phyloP scores from a whole-genome alignment of 2,113 vertebrate species.

The Seriola aureovittata region DNA sequence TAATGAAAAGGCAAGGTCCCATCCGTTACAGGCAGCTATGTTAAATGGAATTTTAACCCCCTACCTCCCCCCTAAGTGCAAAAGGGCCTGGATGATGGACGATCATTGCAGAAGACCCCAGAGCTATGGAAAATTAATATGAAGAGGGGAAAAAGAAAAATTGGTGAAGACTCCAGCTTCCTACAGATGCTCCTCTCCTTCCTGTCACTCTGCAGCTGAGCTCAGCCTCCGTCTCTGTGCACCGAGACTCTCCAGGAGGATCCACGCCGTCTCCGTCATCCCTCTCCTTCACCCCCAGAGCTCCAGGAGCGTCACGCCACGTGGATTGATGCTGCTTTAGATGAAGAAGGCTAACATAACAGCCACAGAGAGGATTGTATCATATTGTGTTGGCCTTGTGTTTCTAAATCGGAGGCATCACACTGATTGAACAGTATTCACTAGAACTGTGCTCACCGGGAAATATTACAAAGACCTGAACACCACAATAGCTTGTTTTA shows the following conservation, averaged over 20 bases:
- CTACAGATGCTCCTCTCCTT: constrained; percentile 26
- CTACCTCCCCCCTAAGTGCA: constrained; percentile 34
- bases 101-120: constrained; percentile 50
- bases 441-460: background rate
- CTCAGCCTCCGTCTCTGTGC: background rate
- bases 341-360: constrained; percentile 6
- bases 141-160: constrained; percentile 34
- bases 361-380: background rate
- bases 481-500: background rate
- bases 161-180: constrained; percentile 23
- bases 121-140: constrained; percentile 72
- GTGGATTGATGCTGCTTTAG: constrained; percentile 7
- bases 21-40: constrained; percentile 71
- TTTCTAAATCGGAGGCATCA: background rate
- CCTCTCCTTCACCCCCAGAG: background rate
- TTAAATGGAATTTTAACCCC: constrained; percentile 79
- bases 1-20: constrained; percentile 82
- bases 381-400: background rate
- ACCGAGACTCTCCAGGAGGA: background rate
- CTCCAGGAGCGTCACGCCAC: background rate
- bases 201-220: constrained; percentile 10
- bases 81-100: constrained; percentile 67
- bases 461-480: background rate
- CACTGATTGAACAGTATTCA: background rate
- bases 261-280: background rate